Evolutionary conservation across 2,113 vertebrate species (phyloP), one percentile per base, ranked within the genome.

Genomic region (Poicephalus meyeri): DNA sequence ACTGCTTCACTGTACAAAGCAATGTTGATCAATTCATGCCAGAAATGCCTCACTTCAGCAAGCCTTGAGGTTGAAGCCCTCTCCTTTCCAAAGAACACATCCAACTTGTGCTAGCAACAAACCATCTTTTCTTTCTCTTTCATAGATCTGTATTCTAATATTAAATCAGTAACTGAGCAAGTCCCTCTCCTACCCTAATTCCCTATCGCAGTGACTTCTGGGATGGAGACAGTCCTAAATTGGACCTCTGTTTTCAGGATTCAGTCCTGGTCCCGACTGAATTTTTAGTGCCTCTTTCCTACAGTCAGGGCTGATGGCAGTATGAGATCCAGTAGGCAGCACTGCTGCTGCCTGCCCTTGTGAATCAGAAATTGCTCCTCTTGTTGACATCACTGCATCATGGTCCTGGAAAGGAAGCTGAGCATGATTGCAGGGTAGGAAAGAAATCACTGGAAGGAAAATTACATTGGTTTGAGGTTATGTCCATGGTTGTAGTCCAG

Each of bases 351-450:
- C 33, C 37, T 55, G 76, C n/a, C 47, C 83, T 79, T 47, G 7
- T 19, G 37, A 68, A 46, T 47, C 2, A 7, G 41, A 55, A 89
- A 64, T 20, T 47, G 42, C 28, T 90, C 28, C 37, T 78, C 55
- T 81, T 46, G 78, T 72, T 91, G 88, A 55, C 61, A 49, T 89
- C 69, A 60, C 31, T 4, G 0, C 39, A 49, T 11, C 37, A 15
- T 3, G 26, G 19, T 35, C 80, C 83, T 97, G 88, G 92, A 86
- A 94, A 94, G 93, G 56, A 79, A 91, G 25, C 61, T 68, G 19
- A 84, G 70, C 25, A 28, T 88, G 90, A 94, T 93, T 96, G 72
- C 37, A 95, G 95, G 80, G 92, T 93, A 81, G 44, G 63, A 20
- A 64, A 78, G 47, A 77, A 49, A 68, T 7, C 26, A 66, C 47